A percentile compares a stretch with the other conserved stretches of the same genome.
Conservation (phyloP, 2,888 invertebrate genomes). For the Epsilonema sp. region DNA sequence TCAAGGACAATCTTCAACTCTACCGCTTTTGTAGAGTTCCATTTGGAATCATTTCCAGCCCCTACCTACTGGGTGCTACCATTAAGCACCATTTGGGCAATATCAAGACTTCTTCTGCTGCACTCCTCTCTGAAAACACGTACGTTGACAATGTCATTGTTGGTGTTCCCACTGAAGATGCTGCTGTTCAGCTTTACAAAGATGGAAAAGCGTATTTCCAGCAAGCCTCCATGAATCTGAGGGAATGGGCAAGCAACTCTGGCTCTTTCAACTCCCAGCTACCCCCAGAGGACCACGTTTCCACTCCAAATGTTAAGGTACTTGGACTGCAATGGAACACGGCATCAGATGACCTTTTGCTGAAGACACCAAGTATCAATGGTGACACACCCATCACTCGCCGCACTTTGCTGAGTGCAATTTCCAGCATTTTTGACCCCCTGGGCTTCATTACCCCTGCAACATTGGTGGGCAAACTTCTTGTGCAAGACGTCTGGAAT, state of each 20-base stretch:
- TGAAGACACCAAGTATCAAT: neutral
- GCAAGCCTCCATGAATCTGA: constrained; percentile 5
- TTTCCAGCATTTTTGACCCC: constrained; percentile 13
- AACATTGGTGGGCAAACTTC: constrained; percentile 11
- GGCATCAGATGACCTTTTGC: neutral
- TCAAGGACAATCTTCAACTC: constrained; percentile 7
- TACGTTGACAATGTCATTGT: constrained; percentile 14
- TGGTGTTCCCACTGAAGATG: constrained; percentile 1
- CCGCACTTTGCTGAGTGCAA: constrained; percentile 9
- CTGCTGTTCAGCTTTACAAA: constrained; percentile 4
- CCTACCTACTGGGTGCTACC: constrained; percentile 3
- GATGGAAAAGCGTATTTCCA: constrained; percentile 11
- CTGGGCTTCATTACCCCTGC: constrained; percentile 11
- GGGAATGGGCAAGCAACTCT: constrained; percentile 8
- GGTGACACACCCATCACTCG: constrained; percentile 7
- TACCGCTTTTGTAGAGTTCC: constrained; percentile 10
- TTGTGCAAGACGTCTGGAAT: constrained; percentile 18
- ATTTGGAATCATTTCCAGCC: constrained; percentile 10
- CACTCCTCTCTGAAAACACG: constrained; percentile 6
- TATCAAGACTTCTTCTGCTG: neutral
- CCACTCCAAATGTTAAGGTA: neutral
- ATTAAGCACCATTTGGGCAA: constrained; percentile 4
- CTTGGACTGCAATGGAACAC: constrained; percentile 4
- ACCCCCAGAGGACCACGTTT: constrained; percentile 1
- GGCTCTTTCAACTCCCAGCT: neutral